Evolutionary conservation across 2,888 invertebrate genomes (phyloP), one percentile per base, ranked within the genome.

Genomic region (Tachina fera): DNA sequence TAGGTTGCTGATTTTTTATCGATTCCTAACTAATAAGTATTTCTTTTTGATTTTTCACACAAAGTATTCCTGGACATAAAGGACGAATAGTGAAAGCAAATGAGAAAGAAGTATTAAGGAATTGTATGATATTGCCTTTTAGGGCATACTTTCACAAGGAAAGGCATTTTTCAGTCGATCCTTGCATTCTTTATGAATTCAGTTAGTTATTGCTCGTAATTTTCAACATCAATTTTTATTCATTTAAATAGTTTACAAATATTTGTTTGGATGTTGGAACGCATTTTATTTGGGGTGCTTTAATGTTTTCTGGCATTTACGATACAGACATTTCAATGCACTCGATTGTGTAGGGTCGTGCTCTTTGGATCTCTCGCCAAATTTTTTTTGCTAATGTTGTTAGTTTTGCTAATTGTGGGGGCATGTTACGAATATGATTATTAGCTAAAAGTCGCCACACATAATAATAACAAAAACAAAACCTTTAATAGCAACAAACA

Each of bases 221-320:
- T 65, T 53, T 56, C 10, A 10, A 43, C 39, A 74, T 45, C 22
- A n/a, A 51, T 11, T 63, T 51, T 51, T 63, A 63, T 63, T 22
- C 53, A 43, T 16, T 11, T 58, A 65, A 19, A 61, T 19, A 41
- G 13, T 31, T 31, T 31, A 31, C 6, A 68, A n/a, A 58, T 49
- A 8, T 56, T 41, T 60, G 16, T 49, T 49, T 60, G 22, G 14
- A 10, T 67, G 11, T 41, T 19, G 2, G 10, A 39, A 51, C 49
- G 45, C 61, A 45, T 70, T 68, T 81, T 63, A 74, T 72, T 31
- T 61, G 72, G 58, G 72, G 67, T 68, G 70, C 78, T 78, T 78
- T 74, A 85, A 85, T 81, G 82, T 65, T 82, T 85, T 70, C n/a
- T 85, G 85, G 78, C 74, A 79, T 85, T 83, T 82, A 75, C 85